Evolutionary conservation across 2,888 invertebrate species (phyloP).

Genomic region (Erebia ligea): DNA sequence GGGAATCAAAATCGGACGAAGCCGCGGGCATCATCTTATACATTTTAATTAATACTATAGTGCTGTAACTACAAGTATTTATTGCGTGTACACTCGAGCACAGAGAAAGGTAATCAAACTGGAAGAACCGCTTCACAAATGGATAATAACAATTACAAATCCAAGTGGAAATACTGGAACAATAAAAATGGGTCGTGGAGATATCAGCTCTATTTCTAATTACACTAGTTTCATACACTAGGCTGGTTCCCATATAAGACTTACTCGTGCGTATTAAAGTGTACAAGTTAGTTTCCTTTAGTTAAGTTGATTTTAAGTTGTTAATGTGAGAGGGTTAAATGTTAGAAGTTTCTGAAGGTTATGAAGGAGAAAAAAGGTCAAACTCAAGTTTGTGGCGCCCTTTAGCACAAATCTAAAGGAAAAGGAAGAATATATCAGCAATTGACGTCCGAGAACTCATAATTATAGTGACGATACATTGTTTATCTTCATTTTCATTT

Average conservation of each 20-base stretch:
- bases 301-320: too few relatives aligned
- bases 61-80: neutral
- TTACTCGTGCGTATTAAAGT: neutral
- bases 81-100: neutral
- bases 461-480: too few relatives aligned
- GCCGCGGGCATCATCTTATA: too few relatives aligned
- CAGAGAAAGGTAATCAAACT: constrained; percentile 31
- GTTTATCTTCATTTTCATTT: too few relatives aligned
- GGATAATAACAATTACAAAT: constrained; percentile 35
- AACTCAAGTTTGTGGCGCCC: too few relatives aligned
- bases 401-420: too few relatives aligned
- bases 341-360: too few relatives aligned
- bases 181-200: constrained; percentile 33
- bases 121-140: constrained; percentile 28
- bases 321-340: too few relatives aligned
- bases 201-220: constrained; percentile 35
- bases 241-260: neutral
- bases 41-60: neutral
- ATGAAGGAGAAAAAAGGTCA: too few relatives aligned
- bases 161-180: constrained; percentile 34
- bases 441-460: too few relatives aligned
- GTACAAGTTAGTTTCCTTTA: neutral
- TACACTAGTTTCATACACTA: constrained; percentile 1
- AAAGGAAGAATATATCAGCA: too few relatives aligned
- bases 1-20: too few relatives aligned